Conservation (phyloP, 2,888 invertebrate species). For the Tipula helvola region DNA sequence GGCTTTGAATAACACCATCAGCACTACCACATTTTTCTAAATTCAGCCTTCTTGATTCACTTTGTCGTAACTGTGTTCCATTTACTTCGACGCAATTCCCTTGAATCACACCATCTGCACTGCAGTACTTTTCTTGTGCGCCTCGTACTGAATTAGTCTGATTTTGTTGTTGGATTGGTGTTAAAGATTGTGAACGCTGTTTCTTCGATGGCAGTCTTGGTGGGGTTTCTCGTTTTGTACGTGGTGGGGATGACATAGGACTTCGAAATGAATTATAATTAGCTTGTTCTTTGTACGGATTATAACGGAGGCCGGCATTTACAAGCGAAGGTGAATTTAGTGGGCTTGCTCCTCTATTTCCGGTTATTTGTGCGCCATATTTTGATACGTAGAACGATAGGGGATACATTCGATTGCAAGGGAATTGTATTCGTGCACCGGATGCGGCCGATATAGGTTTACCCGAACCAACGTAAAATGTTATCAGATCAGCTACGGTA, state of each 20-base stretch:
- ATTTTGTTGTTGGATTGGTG: constrained; percentile 40
- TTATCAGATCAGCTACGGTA: constrained; percentile 85
- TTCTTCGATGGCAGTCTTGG: constrained; percentile 45
- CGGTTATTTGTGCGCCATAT: constrained; percentile 41
- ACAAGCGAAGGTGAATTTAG: constrained; percentile 33
- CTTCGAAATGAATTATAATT: constrained; percentile 30
- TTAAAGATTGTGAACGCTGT: constrained; percentile 68
- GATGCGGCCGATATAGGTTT: constrained; percentile 81
- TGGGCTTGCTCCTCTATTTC: constrained; percentile 32
- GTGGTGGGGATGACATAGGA: constrained; percentile 45
- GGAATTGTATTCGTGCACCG: constrained; percentile 75
- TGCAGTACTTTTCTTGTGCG: constrained; percentile 48
- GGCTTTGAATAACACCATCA: constrained; percentile 50
- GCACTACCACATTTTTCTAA: constrained; percentile 52
- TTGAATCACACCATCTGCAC: constrained; percentile 56
- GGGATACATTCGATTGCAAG: constrained; percentile 70
- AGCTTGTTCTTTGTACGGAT: constrained; percentile 24
- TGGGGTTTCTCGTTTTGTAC: constrained; percentile 36
- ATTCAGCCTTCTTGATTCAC: constrained; percentile 11
- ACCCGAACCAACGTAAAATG: constrained; percentile 83
- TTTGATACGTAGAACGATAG: constrained; percentile 57
- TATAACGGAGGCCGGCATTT: constrained; percentile 31
- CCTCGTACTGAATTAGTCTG: constrained; percentile 15
- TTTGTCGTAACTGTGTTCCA: neutral
- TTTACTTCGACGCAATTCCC: neutral